Evolutionary conservation across 2,113 vertebrate species (phyloP).

Genomic region (Panurus biarmicus): DNA sequence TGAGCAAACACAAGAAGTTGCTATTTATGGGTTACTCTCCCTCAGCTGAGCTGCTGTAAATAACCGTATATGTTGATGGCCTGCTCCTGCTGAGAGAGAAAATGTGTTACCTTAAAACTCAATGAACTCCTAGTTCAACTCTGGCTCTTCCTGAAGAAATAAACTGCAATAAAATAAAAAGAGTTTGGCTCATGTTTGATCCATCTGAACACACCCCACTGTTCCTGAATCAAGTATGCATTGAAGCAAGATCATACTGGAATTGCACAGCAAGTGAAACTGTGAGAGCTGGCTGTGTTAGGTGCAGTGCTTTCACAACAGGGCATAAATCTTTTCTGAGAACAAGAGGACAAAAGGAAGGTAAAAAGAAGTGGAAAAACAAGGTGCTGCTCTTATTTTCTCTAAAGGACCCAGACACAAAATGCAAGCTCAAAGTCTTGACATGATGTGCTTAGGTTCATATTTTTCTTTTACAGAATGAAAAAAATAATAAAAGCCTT

Average conservation of each 20-base stretch:
- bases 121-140: conserved; percentile 35
- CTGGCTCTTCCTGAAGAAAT: conserved; percentile 37
- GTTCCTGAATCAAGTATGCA: conserved; percentile 38
- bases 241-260: conserved; percentile 46
- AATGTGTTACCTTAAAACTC: conserved; percentile 54
- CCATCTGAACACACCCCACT: conserved; percentile 46
- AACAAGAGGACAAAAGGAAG: background rate
- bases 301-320: conserved; percentile 18
- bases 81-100: conserved; percentile 48
- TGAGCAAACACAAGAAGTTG: background rate
- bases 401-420: background rate
- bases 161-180: conserved; percentile 29
- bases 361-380: background rate
- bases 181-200: conserved; percentile 28
- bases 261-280: conserved; percentile 41
- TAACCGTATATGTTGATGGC: conserved; percentile 22
- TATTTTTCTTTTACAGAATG: background rate
- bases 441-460: background rate
- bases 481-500: background rate
- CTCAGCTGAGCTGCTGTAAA: conserved; percentile 53
- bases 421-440: background rate
- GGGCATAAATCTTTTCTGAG: conserved; percentile 21
- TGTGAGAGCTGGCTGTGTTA: conserved; percentile 16
- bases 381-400: background rate
- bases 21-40: conserved; percentile 58